A percentile compares a stretch with the other conserved stretches of the same genome.
These are phyloP conservation scores for Perodicticus potto DNA, from an alignment of 2,797 vertebrate species.

Conservation along the genomic window DNA sequence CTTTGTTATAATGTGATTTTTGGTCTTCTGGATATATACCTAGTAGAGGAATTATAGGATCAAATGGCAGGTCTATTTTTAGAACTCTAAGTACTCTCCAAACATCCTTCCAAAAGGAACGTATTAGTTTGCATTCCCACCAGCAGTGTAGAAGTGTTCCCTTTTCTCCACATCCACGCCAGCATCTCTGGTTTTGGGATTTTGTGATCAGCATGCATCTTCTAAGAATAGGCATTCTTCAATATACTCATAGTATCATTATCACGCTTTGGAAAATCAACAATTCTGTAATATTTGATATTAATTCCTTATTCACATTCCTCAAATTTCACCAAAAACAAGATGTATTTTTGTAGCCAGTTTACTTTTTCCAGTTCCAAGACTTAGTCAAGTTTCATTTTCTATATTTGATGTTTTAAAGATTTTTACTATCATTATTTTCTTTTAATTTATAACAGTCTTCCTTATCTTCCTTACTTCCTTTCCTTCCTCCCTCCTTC, in stretches of 20 bases:
- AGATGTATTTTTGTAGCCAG: constrained; percentile 1
- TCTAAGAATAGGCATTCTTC: background rate
- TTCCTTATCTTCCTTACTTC: background rate
- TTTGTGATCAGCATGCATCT: background rate
- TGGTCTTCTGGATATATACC: too few species aligned
- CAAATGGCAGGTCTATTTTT: too few species aligned
- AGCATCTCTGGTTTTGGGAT: too few species aligned
- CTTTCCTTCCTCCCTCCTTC: background rate
- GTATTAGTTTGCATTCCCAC: too few species aligned
- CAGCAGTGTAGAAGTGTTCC: too few species aligned
- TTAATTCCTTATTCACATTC: constrained; percentile 27
- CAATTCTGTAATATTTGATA: constrained; percentile 7
- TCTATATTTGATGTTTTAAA: background rate
- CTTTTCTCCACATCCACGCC: too few species aligned
- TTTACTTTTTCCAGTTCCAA: background rate
- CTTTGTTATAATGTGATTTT: too few species aligned
- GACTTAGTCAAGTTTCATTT: background rate
- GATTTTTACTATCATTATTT: background rate
- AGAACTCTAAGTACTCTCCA: too few species aligned
- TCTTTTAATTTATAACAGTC: background rate
- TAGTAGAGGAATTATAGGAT: too few species aligned
- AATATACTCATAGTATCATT: background rate
- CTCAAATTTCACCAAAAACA: background rate
- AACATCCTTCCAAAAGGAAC: too few species aligned
- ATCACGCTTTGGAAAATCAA: background rate